Evolutionary conservation across 2,797 vertebrate genomes (phyloP).

Genomic region (Remorina albescens): DNA sequence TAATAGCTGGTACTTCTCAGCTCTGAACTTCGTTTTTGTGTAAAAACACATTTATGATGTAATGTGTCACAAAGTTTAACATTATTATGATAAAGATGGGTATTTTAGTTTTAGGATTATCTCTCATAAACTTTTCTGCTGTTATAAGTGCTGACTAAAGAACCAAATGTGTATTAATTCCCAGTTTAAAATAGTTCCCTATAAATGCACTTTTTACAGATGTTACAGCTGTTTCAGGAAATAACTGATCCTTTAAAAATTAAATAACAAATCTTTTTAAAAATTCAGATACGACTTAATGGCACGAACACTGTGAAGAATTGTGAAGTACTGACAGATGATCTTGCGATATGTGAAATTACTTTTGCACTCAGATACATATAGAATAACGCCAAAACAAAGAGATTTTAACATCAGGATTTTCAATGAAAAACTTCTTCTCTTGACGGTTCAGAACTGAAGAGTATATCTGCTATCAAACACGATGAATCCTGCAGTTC

Average conservation of each 20-base stretch:
- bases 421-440: constrained; percentile 22
- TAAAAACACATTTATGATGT: no score
- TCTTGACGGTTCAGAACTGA: not conserved
- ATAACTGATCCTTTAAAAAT: not conserved
- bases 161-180: not conserved
- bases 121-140: fast-evolving
- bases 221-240: not conserved
- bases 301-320: not conserved
- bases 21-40: no score
- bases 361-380: constrained; percentile 2
- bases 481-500: not conserved
- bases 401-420: not conserved
- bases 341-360: constrained; percentile 13
- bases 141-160: not conserved
- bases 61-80: not conserved
- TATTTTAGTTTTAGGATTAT: not conserved
- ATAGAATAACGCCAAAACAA: not conserved
- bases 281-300: not conserved
- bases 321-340: not conserved
- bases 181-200: not conserved
- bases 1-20: not conserved
- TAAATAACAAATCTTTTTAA: not conserved
- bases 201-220: not conserved
- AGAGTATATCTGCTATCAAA: no score
- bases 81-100: not conserved